phyloP scores from a whole-genome alignment of 2,888 invertebrate species.

The Salticus scenicus region DNA sequence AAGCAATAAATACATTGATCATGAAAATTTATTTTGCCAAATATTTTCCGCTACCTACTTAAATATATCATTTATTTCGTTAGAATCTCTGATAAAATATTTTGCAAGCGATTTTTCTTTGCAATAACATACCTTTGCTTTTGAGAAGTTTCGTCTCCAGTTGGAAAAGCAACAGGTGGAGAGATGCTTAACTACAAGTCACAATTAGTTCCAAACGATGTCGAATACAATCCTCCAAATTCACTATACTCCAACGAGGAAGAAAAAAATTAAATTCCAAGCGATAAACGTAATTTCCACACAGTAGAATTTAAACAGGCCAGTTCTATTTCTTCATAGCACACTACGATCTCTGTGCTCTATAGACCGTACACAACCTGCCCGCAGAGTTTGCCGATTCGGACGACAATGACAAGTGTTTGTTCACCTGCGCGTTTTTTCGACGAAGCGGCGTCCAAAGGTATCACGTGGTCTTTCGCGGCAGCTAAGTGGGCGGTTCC shows the following conservation, averaged over 20 bases:
- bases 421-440: conserved; percentile 4
- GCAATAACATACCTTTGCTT: too few relatives aligned
- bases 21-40: too few relatives aligned
- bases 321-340: neutral
- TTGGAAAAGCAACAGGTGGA: neutral
- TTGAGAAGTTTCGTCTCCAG: too few relatives aligned
- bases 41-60: too few relatives aligned
- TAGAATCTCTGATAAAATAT: too few relatives aligned
- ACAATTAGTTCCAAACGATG: neutral
- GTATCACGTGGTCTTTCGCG: neutral
- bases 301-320: neutral
- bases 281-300: neutral
- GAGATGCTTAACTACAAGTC: neutral
- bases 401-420: conserved; percentile 6
- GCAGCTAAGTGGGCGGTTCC: neutral
- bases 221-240: neutral
- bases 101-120: too few relatives aligned
- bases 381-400: neutral
- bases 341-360: neutral
- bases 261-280: neutral
- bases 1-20: too few relatives aligned
- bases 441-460: conserved; percentile 1
- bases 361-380: neutral
- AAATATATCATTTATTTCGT: too few relatives aligned
- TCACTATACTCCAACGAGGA: neutral